Conservation (phyloP, 2,888 invertebrate genomes). For the Laothoe populi region DNA sequence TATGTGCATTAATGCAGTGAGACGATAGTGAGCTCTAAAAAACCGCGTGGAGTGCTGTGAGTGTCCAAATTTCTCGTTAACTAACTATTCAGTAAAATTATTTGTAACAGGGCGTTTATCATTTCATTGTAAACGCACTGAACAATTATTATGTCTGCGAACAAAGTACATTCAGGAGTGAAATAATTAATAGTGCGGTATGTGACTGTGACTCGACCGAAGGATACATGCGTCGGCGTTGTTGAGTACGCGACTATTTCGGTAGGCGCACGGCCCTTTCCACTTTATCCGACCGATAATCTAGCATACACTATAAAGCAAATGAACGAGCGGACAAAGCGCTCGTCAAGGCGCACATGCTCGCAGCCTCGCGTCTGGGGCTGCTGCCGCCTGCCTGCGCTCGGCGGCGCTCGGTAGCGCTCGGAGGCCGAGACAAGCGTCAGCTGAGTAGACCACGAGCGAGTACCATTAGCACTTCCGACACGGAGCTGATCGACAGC, state of each 20-base stretch:
- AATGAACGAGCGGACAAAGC: constrained; percentile 42
- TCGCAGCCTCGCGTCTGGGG: constrained; percentile 83
- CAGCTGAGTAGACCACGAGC: constrained; percentile 85
- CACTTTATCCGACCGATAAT: constrained; percentile 14
- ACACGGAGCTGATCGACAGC: constrained; percentile 99
- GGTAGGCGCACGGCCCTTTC: background rate
- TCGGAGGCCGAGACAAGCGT: constrained; percentile 58
- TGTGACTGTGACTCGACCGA: background rate
- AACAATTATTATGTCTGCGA: background rate
- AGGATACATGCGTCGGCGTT: constrained; percentile 3
- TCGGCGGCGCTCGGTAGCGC: constrained; percentile 56
- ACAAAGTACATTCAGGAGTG: background rate
- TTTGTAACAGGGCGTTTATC: too few relatives aligned
- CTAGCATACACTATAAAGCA: constrained; percentile 48
- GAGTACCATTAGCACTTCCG: constrained; percentile 99
- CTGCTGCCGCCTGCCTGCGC: constrained; percentile 73
- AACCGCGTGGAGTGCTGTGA: constrained; percentile 25
- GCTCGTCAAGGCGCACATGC: constrained; percentile 65
- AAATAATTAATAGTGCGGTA: background rate
- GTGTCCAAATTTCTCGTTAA: constrained; percentile 18
- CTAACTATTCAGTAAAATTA: background rate
- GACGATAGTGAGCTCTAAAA: constrained; percentile 16
- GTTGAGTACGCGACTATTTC: background rate
- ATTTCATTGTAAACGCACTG: too few relatives aligned
- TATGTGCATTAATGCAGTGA: constrained; percentile 23